These are phyloP conservation scores for Pteruthius melanotis DNA, from an alignment of 2,113 vertebrate genomes.

Conservation along the genomic window DNA sequence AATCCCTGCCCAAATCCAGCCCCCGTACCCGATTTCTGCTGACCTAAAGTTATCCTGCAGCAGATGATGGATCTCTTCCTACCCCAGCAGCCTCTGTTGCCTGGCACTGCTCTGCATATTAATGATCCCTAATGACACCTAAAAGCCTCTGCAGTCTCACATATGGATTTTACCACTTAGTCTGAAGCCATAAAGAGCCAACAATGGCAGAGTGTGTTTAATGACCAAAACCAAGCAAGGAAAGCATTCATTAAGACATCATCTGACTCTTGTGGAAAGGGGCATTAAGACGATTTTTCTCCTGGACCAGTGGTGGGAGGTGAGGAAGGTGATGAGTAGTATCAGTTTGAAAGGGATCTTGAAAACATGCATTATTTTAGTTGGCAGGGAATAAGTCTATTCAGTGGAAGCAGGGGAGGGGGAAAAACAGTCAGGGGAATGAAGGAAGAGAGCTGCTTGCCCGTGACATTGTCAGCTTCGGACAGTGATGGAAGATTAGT, in stretches of 20 bases:
- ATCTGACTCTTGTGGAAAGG: neutral
- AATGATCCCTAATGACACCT: conserved; percentile 8
- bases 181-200: neutral
- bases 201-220: neutral
- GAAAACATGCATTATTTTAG: neutral
- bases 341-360: neutral
- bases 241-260: neutral
- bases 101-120: neutral
- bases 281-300: neutral
- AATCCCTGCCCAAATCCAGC: neutral
- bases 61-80: neutral
- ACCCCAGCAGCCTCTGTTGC: neutral
- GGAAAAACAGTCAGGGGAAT: neutral
- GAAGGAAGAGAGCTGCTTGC: neutral
- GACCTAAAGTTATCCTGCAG: neutral
- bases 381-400: neutral
- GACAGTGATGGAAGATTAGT: conserved; percentile 14
- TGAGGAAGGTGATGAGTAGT: neutral
- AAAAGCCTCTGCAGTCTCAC: conserved; percentile 30
- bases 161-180: conserved; percentile 17
- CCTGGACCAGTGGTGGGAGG: neutral
- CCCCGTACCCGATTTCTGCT: neutral
- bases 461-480: neutral
- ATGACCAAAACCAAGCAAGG: neutral
- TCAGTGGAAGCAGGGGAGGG: neutral